Base-by-base conservation (phyloP, 2,797 vertebrate species). In the Sus cebifrons region DNA sequence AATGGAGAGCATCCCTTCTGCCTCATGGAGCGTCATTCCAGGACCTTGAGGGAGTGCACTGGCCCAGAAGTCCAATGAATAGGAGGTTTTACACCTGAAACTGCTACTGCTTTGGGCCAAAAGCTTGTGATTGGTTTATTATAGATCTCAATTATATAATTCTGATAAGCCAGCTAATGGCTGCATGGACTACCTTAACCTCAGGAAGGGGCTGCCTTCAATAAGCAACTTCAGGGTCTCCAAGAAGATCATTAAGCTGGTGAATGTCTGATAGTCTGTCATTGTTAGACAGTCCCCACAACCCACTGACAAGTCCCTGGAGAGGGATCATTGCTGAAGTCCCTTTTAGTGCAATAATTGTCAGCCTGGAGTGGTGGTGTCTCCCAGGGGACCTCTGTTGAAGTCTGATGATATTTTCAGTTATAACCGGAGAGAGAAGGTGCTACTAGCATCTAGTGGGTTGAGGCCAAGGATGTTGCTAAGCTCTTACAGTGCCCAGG, bases 1-100 rank as follows among this genome's bases (percentile, higher is more conserved):
- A 83, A 58, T 77, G 79, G 78, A 94, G 88, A 97, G 91, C 95
- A 98, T 96, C 49, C 85, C 70, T 97, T 97, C 86, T 40, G 95
- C 94, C 89, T 94, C 86, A 62, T 81, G 68, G 86, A 78, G 88
- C 81, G 4, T 95, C 71, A 70, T 65, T 65, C 58, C 44, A 32
- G 64, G 52, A 92, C 64, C 81, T 89, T 77, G 58, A 89, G 90
- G 67, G 93, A 95, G n/a, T 67, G 17, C 2, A 6, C 10, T 54
- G 70, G 73, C 36, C 60, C 95, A 75, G 54, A 89, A 60, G 64
- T 77, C 89, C 90, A 95, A 82, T 91, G 96, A 96, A 93, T 70
- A 89, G 36, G 73, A 83, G 68, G 40, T 96, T 97, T 96, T 75
- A 96, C 89, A 96, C 81, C 58, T 85, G 81, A 93, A 73, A 32